Evolutionary conservation across 2,888 invertebrate genomes (phyloP), one percentile per base, ranked within the genome.

Genomic region (Yponomeuta sedellus): DNA sequence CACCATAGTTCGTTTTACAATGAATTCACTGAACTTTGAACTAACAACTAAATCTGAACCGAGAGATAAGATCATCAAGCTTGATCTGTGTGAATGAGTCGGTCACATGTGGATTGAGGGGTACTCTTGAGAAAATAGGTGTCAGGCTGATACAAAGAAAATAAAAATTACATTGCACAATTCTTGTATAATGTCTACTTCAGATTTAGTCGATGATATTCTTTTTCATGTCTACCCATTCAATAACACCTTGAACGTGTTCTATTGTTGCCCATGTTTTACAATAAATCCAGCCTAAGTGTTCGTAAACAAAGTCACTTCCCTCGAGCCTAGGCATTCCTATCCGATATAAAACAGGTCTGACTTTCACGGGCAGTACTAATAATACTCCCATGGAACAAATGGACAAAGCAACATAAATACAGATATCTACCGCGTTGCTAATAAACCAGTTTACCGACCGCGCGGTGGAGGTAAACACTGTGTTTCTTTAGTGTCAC

Each of bases 361-460:
- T 1, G 8, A 52, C 44, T 52, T 52, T 52, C 44, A 52, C 44
- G 16, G 16, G 4, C 44, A 52, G 44, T 52, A 16, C 44, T 52
- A 52, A 52, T 52, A 52, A 12, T 3, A 52, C 44, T 52, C 5
- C 44, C 1, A 12, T 52, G 1, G 44, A 52, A 12, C 44, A 52
- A 52, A 52, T 52, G 16, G 44, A 52, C 44, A 52, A 52, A 52
- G 44, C 16, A 16, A 52, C 2, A 52, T 52, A 52, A 52, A 52
- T 52, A 1, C 44, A 52, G 44, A 52, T 52, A 52, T 16, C 44
- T 52, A 52, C 44, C 44, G 44, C 44, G 16, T 16, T 12, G 44
- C 44, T 52, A 52, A 52, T 52, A 52, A 52, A 52, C 44, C 44
- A 52, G 44, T 52, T 52, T 52, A 16, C 44, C 44, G 44, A 52